Percentiles rank a stretch among this genome's conserved stretches.
phyloP scores from a whole-genome alignment of 2,113 vertebrate genomes.

The Corythornis vintsioides region DNA sequence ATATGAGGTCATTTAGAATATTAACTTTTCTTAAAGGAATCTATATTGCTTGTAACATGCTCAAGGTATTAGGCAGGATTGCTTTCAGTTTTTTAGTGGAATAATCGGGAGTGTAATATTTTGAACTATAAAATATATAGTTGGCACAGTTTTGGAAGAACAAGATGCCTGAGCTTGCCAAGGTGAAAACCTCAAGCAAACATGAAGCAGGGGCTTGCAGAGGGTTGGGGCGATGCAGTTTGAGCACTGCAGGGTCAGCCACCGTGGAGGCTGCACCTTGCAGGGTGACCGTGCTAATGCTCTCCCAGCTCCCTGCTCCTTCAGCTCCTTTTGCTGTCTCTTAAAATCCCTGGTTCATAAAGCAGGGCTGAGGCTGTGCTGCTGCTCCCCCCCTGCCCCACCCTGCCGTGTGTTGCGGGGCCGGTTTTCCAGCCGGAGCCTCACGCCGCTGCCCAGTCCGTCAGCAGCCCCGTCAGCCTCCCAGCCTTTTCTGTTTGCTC shows the following conservation, averaged over 20 bases:
- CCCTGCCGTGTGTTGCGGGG: neutral
- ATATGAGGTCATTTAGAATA: neutral
- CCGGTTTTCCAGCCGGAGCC: neutral
- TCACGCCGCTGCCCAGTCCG: neutral
- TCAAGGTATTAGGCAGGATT: neutral
- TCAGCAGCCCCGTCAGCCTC: neutral
- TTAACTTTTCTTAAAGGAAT: neutral
- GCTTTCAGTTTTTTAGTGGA: neutral
- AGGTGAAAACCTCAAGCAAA: neutral
- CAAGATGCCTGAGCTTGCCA: neutral
- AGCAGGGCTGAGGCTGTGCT: neutral
- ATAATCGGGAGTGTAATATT: neutral
- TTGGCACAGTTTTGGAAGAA: neutral
- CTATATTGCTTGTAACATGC: neutral
- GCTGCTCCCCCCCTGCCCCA: neutral
- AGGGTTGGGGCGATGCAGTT: neutral
- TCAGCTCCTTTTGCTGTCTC: neutral
- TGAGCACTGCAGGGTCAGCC: neutral
- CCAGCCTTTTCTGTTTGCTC: constrained; percentile 19
- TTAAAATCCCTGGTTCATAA: neutral
- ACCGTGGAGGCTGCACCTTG: accelerated
- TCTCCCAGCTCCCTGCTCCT: neutral
- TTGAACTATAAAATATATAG: neutral
- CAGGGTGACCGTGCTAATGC: neutral
- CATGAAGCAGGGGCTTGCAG: neutral